Percentiles rank a stretch among this genome's conserved stretches.
These are phyloP conservation scores for Hystrix brachyura DNA, from an alignment of 2,113 vertebrate species.

Conservation along the genomic window DNA sequence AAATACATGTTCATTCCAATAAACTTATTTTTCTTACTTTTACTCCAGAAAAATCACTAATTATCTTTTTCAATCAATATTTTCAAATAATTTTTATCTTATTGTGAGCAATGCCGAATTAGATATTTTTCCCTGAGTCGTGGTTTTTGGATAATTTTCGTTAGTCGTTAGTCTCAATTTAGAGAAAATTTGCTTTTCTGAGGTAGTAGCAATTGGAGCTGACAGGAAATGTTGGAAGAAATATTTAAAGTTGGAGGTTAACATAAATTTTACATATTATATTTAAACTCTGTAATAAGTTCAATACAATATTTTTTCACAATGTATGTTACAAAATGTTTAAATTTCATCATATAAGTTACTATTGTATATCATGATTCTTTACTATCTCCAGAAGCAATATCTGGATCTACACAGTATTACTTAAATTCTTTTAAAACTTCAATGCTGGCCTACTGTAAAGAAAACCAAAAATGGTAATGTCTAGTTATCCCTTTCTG, in stretches of 20 bases:
- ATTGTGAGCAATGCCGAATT: background rate
- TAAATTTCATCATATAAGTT: slow-evolving; percentile 55
- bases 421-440: background rate
- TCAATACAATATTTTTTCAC: slow-evolving; percentile 44
- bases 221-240: background rate
- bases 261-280: background rate
- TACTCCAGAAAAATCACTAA: slow-evolving; percentile 16
- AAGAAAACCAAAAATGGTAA: background rate
- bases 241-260: background rate
- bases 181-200: slow-evolving; percentile 54
- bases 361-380: background rate
- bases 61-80: slow-evolving; percentile 47
- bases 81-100: slow-evolving; percentile 58
- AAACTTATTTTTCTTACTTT: slow-evolving; percentile 32
- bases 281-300: background rate
- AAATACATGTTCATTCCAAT: slow-evolving; percentile 20
- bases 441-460: background rate
- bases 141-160: slow-evolving; percentile 18
- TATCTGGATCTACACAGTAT: background rate
- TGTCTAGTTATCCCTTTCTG: background rate
- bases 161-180: slow-evolving; percentile 56
- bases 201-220: background rate
- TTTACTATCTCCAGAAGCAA: slow-evolving; percentile 25
- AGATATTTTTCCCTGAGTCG: slow-evolving; percentile 10
- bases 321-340: slow-evolving; percentile 2